phyloP scores from a whole-genome alignment of 2,797 vertebrate genomes.

The Menidia menidia region DNA sequence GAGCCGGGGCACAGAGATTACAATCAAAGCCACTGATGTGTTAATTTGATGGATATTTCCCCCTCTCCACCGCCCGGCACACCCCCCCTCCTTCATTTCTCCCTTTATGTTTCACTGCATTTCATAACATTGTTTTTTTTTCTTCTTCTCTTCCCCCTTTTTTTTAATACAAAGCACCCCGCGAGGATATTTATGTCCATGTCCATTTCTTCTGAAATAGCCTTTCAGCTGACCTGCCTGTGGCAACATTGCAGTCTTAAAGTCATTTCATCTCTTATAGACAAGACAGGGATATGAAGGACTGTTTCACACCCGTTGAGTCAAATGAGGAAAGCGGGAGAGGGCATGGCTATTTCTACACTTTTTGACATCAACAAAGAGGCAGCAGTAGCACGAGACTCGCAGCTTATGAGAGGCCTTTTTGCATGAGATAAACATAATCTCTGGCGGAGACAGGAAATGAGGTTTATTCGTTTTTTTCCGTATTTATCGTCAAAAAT shows the following conservation, averaged over 20 bases:
- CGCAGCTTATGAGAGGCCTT: constrained; percentile 63
- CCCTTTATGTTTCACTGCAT: constrained; percentile 88
- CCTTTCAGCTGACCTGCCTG: constrained; percentile 74
- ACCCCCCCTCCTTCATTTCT: constrained; percentile 40
- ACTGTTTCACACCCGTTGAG: constrained; percentile 74
- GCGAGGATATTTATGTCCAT: constrained; percentile 83
- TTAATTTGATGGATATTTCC: constrained; percentile 99
- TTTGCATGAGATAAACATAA: constrained; percentile 62
- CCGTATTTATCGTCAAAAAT: constrained; percentile 75
- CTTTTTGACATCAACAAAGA: constrained; percentile 56
- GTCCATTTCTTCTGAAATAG: constrained; percentile 82
- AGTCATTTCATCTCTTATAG: constrained; percentile 76
- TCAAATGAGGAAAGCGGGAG: constrained; percentile 72
- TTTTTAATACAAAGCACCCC: constrained; percentile 81
- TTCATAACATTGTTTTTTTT: constrained; percentile 79
- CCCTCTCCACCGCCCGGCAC: constrained; percentile 71
- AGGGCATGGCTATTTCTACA: constrained; percentile 64
- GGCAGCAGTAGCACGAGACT: constrained; percentile 24
- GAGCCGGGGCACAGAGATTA: constrained; percentile 93
- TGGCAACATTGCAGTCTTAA: constrained; percentile 72
- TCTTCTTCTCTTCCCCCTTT: neutral
- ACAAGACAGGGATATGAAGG: constrained; percentile 74
- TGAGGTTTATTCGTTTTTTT: constrained; percentile 70
- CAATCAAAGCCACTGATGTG: constrained; percentile 99
- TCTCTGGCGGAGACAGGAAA: constrained; percentile 43